These are phyloP conservation scores for Homarus americanus DNA, from an alignment of 1,140 invertebrate species.

Conservation along the genomic window DNA sequence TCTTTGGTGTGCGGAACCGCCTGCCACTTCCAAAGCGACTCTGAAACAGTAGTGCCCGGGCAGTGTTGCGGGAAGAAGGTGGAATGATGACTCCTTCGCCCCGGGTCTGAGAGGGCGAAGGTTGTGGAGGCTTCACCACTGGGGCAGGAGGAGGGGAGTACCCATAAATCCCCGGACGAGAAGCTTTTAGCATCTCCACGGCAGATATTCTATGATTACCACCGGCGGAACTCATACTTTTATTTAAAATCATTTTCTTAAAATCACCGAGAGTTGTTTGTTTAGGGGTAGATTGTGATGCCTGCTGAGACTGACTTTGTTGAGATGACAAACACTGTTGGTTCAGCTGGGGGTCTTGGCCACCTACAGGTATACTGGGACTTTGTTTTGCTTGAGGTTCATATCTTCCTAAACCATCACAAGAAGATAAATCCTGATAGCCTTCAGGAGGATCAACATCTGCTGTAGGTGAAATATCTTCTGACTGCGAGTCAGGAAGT, in stretches of 20 bases:
- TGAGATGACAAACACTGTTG: neutral
- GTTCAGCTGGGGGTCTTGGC: slow-evolving; percentile 45
- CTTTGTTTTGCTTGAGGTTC: slow-evolving; percentile 47
- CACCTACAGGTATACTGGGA: slow-evolving; percentile 37
- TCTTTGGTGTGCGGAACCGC: slow-evolving; percentile 80
- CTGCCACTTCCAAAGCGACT: slow-evolving; percentile 75
- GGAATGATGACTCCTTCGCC: slow-evolving; percentile 74
- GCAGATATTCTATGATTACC: slow-evolving; percentile 84
- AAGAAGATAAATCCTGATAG: slow-evolving; percentile 58
- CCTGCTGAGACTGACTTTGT: slow-evolving; percentile 12
- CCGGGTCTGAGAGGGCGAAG: slow-evolving; percentile 78
- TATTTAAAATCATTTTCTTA: slow-evolving; percentile 77
- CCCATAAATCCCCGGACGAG: slow-evolving; percentile 77
- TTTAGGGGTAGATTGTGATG: slow-evolving; percentile 62
- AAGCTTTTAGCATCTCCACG: slow-evolving; percentile 88
- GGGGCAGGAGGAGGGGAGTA: slow-evolving; percentile 79
- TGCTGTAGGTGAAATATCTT: slow-evolving; percentile 65
- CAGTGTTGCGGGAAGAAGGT: slow-evolving; percentile 74
- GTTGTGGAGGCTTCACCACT: slow-evolving; percentile 82
- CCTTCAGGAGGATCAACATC: slow-evolving; percentile 62
- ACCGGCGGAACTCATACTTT: slow-evolving; percentile 81
- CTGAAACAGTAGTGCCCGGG: slow-evolving; percentile 74
- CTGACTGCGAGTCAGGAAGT: slow-evolving; percentile 46
- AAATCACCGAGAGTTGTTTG: slow-evolving; percentile 74
- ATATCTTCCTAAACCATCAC: slow-evolving; percentile 13